Base-by-base conservation (phyloP, 2,888 invertebrate genomes). In the Branchellion lobata region DNA sequence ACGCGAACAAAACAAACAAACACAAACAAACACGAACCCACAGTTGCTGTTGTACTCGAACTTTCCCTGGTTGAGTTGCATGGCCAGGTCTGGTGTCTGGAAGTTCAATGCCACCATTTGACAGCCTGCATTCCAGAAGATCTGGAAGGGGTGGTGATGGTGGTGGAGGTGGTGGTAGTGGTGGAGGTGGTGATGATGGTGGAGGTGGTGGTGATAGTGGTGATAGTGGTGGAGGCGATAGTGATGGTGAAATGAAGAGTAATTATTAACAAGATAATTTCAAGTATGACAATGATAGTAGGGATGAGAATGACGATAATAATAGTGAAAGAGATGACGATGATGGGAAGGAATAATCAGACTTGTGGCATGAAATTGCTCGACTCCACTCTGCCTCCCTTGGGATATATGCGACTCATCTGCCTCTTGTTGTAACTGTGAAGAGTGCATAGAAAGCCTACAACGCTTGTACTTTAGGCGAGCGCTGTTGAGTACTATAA, bases 111-210 rank as follows among this genome's bases (percentile, higher is more conserved):
- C 96, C 33, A 99, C 99, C 98, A 91, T 90, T 90, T 99, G 99
- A 88, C 97, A 98, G 82, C 99, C 99, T 53, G 98, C 98, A 90
- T 99, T 99, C 99, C 99, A 99, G 90, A 99, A 99, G 82, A 99
- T 97, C 94, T 96, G 87, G 47, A 85, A 83, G 83, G 65, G 27
- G 8, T 14, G n/a, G 33, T 27, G 57, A 18, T 1, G 51, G 5
- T 3, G 33, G 27, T 14, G 31, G 21, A n/a, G 31, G 27, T 40
- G 8, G 0, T 2, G 2, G 36, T 73, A 27, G 5, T 3, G 5
- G 31, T 33, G 34, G 5, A 5, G 2, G 33, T 72, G n/a, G 3
- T 8, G 3, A 47, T 47, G 29, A 53, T 8, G 11, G 27, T 57
- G 72, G 18, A 1, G 21, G 51, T 27, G 72, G 14, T 1, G 68